Evolutionary conservation across 2,113 vertebrate species (phyloP).

Genomic region (Nipponia nippon): DNA sequence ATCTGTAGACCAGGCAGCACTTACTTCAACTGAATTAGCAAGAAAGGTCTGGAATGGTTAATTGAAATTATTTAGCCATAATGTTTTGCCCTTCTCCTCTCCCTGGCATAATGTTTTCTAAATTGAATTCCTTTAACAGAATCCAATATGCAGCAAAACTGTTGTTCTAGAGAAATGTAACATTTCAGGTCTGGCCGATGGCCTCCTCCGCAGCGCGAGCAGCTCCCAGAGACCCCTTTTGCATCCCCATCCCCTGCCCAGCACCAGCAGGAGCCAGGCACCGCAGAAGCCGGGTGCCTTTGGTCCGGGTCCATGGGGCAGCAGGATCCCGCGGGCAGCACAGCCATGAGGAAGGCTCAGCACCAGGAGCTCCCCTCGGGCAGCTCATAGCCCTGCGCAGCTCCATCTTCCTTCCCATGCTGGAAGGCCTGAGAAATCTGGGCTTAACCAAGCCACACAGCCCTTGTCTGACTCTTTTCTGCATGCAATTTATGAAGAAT

Average conservation of each 20-base stretch:
- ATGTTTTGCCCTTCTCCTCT: slow-evolving; percentile 19
- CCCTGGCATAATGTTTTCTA: not conserved
- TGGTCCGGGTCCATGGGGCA: not conserved
- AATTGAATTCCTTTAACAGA: slow-evolving; percentile 48
- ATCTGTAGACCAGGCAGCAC: slow-evolving; percentile 16
- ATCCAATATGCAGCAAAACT: not conserved
- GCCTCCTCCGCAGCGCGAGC: not conserved
- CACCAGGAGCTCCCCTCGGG: not conserved
- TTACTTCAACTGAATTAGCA: slow-evolving; percentile 46
- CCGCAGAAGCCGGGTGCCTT: accelerated
- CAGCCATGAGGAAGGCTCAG: not conserved
- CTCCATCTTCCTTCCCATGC: not conserved
- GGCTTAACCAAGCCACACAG: not conserved
- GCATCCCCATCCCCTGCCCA: not conserved
- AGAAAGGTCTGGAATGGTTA: slow-evolving; percentile 52
- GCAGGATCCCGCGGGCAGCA: accelerated
- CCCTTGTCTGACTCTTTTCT: not conserved
- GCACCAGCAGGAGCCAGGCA: not conserved
- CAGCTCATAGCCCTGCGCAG: not conserved
- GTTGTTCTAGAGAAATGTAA: not conserved
- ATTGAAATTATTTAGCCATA: slow-evolving; percentile 44
- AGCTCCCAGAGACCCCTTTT: not conserved
- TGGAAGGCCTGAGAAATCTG: not conserved
- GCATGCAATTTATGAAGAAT: not conserved
- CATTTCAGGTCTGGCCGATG: not conserved